A percentile compares a stretch with the other conserved stretches of the same genome.
Conservation (phyloP, 2,888 invertebrate genomes). For the Dioctria linearis region DNA sequence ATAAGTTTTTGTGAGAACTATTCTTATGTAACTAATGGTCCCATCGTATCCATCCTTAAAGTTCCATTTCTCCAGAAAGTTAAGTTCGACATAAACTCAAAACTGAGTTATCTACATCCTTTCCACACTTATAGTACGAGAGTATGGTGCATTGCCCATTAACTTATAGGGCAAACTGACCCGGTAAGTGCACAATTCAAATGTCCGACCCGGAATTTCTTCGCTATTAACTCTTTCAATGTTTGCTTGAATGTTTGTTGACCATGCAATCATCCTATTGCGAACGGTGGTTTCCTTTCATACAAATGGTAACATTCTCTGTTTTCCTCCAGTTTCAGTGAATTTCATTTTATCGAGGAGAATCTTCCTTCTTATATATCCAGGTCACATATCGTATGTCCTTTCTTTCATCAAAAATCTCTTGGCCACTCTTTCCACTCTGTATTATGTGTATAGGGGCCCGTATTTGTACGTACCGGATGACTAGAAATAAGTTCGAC, state of each 20-base stretch:
- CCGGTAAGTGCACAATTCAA: background rate
- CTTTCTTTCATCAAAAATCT: background rate
- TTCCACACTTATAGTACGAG: too few species aligned
- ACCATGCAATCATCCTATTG: slow-evolving; percentile 3
- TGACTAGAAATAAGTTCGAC: background rate
- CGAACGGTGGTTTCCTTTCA: background rate
- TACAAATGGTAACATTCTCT: background rate
- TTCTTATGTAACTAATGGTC: too few species aligned
- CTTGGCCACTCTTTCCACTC: background rate
- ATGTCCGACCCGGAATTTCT: background rate
- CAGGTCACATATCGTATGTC: background rate
- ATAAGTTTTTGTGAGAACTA: too few species aligned
- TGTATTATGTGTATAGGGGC: too few species aligned
- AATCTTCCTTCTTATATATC: background rate
- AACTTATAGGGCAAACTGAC: background rate
- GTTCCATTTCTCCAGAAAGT: too few species aligned
- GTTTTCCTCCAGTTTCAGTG: background rate
- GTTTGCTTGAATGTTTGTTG: slow-evolving; percentile 10
- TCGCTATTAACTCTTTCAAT: slow-evolving; percentile 21
- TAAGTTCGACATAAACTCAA: too few species aligned
- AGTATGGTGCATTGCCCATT: background rate
- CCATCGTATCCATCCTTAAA: too few species aligned
- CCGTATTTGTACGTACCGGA: too few species aligned
- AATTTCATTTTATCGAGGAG: background rate
- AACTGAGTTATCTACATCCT: too few species aligned